phyloP scores from a whole-genome alignment of 2,113 vertebrate species.

The Cheirogaleus medius region DNA sequence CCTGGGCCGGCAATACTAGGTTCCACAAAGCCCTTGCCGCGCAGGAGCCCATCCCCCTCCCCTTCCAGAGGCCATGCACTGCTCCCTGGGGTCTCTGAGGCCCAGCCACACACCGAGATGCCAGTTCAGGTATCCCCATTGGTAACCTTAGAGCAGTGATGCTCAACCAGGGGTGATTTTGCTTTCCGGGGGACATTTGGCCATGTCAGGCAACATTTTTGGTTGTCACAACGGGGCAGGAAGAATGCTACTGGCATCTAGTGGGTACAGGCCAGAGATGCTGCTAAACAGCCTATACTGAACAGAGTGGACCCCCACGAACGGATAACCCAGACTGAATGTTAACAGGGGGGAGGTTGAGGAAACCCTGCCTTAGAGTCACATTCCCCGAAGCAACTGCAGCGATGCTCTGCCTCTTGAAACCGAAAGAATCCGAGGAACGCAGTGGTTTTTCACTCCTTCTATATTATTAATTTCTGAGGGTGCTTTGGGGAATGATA shows the following conservation, averaged over 20 bases:
- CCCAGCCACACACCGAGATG: neutral
- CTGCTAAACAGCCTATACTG: too few relatives aligned
- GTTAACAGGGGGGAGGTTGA: rapidly evolving
- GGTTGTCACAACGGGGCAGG: neutral
- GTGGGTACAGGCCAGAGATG: neutral
- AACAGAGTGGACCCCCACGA: neutral
- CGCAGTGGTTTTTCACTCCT: neutral
- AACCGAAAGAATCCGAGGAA: neutral
- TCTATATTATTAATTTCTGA: neutral
- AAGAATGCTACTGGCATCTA: neutral
- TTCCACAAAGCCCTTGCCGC: neutral
- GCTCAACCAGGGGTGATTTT: neutral
- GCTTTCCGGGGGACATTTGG: neutral
- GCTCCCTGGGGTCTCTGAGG: neutral
- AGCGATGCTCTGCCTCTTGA: neutral
- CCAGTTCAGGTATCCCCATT: neutral
- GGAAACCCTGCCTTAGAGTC: neutral
- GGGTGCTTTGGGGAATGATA: neutral
- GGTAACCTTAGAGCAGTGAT: neutral
- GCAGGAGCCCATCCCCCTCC: neutral
- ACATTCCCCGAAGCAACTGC: neutral
- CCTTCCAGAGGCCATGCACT: neutral
- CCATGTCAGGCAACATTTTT: neutral
- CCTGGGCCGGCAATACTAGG: rapidly evolving
- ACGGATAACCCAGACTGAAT: neutral